A percentile compares a stretch with the other conserved stretches of the same genome.
These are phyloP conservation scores for Lepidothrix coronata DNA, from an alignment of 2,113 vertebrate species.

Conservation along the genomic window DNA sequence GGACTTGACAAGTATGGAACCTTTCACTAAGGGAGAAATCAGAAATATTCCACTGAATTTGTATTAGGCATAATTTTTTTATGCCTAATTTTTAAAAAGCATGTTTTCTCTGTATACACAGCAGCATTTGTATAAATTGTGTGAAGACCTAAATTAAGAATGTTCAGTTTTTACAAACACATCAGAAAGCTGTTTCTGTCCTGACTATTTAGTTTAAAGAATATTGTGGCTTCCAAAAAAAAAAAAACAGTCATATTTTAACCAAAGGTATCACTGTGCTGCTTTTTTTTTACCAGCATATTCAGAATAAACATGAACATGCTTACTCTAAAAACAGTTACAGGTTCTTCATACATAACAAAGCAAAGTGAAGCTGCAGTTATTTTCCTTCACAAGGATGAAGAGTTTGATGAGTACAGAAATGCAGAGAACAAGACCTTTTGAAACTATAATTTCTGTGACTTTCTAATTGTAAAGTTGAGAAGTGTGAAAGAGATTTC, in stretches of 20 bases:
- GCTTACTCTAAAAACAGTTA: not conserved
- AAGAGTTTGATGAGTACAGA: not conserved
- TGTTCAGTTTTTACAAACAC: not conserved
- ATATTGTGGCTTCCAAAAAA: not conserved
- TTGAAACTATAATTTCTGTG: not conserved
- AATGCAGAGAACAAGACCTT: not conserved
- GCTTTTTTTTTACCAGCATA: not conserved
- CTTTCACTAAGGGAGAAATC: not conserved
- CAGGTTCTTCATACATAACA: not conserved
- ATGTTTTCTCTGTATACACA: not conserved
- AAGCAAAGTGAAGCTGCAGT: not conserved
- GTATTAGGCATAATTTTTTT: not conserved
- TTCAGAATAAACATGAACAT: not conserved
- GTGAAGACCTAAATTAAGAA: not conserved
- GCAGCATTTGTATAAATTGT: not conserved
- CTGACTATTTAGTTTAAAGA: not conserved
- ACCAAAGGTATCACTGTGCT: not conserved
- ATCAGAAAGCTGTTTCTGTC: not conserved
- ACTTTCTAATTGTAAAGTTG: not conserved
- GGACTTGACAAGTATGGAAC: not conserved
- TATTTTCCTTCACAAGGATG: not conserved
- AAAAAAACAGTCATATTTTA: accelerated
- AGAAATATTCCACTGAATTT: not conserved
- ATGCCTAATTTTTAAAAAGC: not conserved
- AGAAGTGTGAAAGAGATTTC: not conserved